phyloP scores from a whole-genome alignment of 2,888 invertebrate species.

The Automeris io region DNA sequence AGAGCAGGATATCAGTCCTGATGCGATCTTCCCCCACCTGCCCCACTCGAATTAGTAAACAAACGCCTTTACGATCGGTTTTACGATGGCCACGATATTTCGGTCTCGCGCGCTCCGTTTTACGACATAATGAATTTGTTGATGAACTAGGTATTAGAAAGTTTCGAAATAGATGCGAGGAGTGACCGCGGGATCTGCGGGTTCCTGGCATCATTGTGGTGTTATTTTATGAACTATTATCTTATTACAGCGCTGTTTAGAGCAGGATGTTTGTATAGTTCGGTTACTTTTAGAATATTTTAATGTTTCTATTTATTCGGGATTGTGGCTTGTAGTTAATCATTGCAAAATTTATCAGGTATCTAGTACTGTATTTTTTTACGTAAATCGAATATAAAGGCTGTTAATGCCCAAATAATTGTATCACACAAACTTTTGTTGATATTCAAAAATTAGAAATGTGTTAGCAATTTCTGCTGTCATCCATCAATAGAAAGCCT shows the following conservation, averaged over 20 bases:
- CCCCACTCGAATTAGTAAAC: constrained; percentile 76
- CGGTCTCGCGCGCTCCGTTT: constrained; percentile 71
- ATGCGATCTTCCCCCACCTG: constrained; percentile 60
- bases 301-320: too few species aligned
- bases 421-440: too few species aligned
- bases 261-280: too few species aligned
- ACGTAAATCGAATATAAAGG: too few species aligned
- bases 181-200: constrained; percentile 47
- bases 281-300: too few species aligned
- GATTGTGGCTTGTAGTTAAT: too few species aligned
- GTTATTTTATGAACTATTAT: constrained; percentile 29
- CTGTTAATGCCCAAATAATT: too few species aligned
- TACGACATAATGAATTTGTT: constrained; percentile 78
- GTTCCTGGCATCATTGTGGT: constrained; percentile 13
- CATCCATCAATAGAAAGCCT: too few species aligned
- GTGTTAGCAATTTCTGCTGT: too few species aligned
- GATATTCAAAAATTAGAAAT: too few species aligned
- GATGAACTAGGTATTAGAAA: constrained; percentile 76
- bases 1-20: constrained; percentile 61
- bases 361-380: too few species aligned
- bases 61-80: constrained; percentile 75
- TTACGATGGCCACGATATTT: constrained; percentile 75
- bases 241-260: constrained; percentile 15
- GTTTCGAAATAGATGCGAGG: constrained; percentile 71
- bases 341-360: too few species aligned